Base-by-base conservation (phyloP, 2,797 vertebrate species). In the Acanthornis magna region DNA sequence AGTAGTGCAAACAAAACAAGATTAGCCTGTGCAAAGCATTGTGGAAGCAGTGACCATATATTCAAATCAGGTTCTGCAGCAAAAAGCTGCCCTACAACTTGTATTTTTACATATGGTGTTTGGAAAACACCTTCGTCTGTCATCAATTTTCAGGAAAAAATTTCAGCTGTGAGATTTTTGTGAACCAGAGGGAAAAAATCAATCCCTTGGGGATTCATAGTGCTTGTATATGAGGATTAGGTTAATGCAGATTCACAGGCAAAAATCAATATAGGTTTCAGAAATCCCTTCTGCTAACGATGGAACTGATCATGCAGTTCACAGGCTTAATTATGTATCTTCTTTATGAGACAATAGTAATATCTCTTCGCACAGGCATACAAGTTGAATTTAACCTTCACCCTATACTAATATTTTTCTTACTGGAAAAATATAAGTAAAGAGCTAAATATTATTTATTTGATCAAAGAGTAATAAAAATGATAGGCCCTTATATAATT, bases 271-370 rank as follows among this genome's bases (percentile, higher is more conserved):
- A 91, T 9, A 85, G 79, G 53, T 76, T 88, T 80, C 54, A 80
- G 88, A 92, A 95, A 89, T 78, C 61, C 73, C 62, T 87, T 93
- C 82, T 92, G 82, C 88, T 91, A 88, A 93, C 61, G 55, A 71
- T 36, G 32, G 85, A 87, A 93, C 85, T 88, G 93, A 97, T 91
- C 54, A 73, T 68, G 72, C 60, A 73, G 71, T 67, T 95, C 95
- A 78, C 77, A 92, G 92, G 63, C 85, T 91, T 94, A 95, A 68
- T 58, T 93, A 84, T 88, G 94, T 87, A 93, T 96, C 87, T 96
- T 94, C 85, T 95, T 86, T 92, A 81, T 88, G 83, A 92, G 83
- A 93, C 85, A 86, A 81, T 42, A 78, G 73, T 86, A 89, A 72
- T 94, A 80, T 66, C 80, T 91, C 55, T 93, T 82, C 84, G 91